A percentile compares a stretch with the other conserved stretches of the same genome.
phyloP scores from a whole-genome alignment of 2,797 vertebrate genomes.

The Siniperca undulata region DNA sequence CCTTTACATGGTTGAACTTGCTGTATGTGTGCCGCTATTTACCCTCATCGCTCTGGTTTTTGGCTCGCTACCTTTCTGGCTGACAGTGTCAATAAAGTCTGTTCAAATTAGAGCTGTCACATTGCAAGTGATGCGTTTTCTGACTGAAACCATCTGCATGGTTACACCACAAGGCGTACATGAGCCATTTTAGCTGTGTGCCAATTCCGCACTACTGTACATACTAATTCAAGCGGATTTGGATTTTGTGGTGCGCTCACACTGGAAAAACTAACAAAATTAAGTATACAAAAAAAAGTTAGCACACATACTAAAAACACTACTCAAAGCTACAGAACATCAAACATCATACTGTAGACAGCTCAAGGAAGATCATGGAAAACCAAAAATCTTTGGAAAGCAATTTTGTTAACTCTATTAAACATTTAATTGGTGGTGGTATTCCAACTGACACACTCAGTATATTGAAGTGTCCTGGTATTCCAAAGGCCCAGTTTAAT shows the following conservation, averaged over 20 bases:
- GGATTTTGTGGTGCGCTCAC: not conserved
- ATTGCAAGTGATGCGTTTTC: not conserved
- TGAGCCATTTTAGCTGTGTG: not conserved
- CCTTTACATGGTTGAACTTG: constrained; percentile 14
- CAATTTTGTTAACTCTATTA: not conserved
- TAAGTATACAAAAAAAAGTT: not conserved
- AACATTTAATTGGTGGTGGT: not conserved
- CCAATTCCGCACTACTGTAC: not conserved
- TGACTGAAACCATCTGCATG: not conserved
- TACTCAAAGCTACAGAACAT: not conserved
- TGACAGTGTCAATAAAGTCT: constrained; percentile 10
- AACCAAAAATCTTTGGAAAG: not conserved
- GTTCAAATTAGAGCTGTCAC: not conserved
- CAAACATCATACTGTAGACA: not conserved
- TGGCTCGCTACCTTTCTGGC: not conserved
- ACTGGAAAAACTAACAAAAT: not conserved
- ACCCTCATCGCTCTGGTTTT: constrained; percentile 3
- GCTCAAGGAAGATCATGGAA: not conserved
- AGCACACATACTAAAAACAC: not conserved
- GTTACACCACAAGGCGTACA: no score
- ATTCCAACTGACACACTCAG: not conserved
- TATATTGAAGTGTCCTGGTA: not conserved
- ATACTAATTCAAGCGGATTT: not conserved
- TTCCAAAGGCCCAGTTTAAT: not conserved
- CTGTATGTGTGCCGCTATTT: not conserved